A percentile compares a stretch with the other conserved stretches of the same genome.
Conservation (phyloP, 2,113 vertebrate species). For the Sinocyclocheilus anshuiensis region DNA sequence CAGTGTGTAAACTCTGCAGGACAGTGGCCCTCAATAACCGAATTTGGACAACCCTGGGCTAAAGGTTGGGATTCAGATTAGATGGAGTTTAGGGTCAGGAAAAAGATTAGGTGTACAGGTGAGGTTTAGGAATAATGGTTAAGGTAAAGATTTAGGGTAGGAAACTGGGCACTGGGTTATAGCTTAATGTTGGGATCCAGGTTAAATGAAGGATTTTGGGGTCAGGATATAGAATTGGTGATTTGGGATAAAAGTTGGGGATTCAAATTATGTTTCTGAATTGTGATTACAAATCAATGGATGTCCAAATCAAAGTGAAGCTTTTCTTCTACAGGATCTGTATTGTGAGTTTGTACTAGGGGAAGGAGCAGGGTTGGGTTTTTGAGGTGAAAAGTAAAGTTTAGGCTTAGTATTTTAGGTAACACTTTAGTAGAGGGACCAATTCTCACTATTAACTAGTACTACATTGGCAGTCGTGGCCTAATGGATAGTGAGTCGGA, state of each 20-base stretch:
- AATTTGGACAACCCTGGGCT: too few species aligned
- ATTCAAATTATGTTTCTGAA: too few species aligned
- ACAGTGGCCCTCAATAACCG: too few species aligned
- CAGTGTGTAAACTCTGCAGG: too few species aligned
- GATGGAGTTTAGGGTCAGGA: too few species aligned
- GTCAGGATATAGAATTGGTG: background rate
- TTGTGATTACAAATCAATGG: background rate
- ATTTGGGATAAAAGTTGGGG: background rate
- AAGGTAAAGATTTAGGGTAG: background rate
- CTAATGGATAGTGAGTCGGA: too few species aligned
- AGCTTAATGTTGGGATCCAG: background rate
- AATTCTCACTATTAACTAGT: too few species aligned
- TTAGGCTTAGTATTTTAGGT: background rate
- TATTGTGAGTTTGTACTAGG: background rate
- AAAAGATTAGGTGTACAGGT: background rate
- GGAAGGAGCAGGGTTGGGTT: background rate
- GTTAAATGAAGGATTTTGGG: background rate
- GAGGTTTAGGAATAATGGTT: background rate
- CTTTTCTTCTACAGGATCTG: background rate
- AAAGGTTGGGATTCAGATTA: too few species aligned
- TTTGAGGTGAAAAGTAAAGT: background rate
- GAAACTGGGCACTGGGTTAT: background rate
- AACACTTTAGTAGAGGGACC: too few species aligned
- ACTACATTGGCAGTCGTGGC: too few species aligned
- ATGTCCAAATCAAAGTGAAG: background rate